Evolutionary conservation across 2,113 vertebrate genomes (phyloP).

Genomic region (Oxyura jamaicensis): DNA sequence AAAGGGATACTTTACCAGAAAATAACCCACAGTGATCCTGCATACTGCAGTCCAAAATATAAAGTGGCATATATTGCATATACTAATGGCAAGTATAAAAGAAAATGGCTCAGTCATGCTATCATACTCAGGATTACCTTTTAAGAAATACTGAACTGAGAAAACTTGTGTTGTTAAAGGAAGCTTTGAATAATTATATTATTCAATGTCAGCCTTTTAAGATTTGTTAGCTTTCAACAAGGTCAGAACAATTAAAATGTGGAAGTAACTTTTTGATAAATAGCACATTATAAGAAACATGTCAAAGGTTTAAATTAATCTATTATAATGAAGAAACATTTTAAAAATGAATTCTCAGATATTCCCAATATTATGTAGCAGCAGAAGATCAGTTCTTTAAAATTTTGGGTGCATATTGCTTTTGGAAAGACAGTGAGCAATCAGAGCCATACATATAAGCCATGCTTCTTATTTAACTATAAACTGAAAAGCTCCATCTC

Average conservation of each 20-base stretch:
- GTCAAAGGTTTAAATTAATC: background rate
- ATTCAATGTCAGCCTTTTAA: background rate
- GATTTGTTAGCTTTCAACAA: background rate
- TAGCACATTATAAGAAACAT: background rate
- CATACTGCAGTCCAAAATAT: background rate
- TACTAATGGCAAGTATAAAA: background rate
- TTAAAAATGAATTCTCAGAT: background rate
- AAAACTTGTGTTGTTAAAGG: background rate
- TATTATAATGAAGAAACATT: background rate
- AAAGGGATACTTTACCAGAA: background rate
- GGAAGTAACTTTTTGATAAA: background rate
- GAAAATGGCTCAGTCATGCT: background rate
- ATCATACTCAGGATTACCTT: background rate
- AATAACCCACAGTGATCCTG: background rate
- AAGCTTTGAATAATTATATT: background rate
- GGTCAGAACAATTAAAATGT: background rate
- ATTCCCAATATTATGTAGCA: background rate
- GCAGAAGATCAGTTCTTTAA: background rate
- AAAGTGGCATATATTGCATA: background rate
- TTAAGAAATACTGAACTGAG: background rate
- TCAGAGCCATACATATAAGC: background rate
- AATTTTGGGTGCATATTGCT: background rate
- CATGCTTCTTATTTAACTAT: background rate
- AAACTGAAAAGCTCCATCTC: background rate
- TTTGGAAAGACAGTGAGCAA: background rate